These are phyloP conservation scores for Brachionus sp. DNA, from an alignment of 1,140 invertebrate species.

Conservation along the genomic window DNA sequence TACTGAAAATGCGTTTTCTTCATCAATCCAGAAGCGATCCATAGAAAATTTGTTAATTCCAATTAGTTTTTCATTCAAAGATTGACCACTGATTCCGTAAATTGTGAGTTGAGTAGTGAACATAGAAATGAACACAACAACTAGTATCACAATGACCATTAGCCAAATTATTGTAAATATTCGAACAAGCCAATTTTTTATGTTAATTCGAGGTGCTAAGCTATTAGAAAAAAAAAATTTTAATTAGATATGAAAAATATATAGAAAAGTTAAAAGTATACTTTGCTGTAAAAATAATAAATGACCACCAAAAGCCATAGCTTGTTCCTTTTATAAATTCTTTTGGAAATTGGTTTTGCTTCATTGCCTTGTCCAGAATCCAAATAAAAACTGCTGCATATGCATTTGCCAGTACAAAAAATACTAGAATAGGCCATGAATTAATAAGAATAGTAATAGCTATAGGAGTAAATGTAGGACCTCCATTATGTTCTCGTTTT, in stretches of 20 bases:
- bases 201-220: constrained; percentile 16
- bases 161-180: constrained; percentile 28
- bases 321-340: constrained; percentile 29
- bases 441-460: constrained; percentile 29
- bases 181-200: constrained; percentile 11
- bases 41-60: not conserved
- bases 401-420: constrained; percentile 28
- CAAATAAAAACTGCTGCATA: constrained; percentile 35
- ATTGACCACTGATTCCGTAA: constrained; percentile 18
- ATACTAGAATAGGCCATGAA: constrained; percentile 30
- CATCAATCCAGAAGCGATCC: not conserved
- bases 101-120: constrained; percentile 30
- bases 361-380: constrained; percentile 14
- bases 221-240: not conserved
- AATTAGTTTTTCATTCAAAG: not conserved
- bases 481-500: constrained; percentile 33
- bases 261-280: not conserved
- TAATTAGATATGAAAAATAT: not conserved
- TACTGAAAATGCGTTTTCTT: not conserved
- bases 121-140: constrained; percentile 29
- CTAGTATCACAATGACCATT: not conserved
- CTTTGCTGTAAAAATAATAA: constrained; percentile 35
- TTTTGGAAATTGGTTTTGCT: constrained; percentile 25
- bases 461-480: constrained; percentile 35
- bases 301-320: constrained; percentile 28